phyloP scores from a whole-genome alignment of 2,113 vertebrate genomes.

The Ardeotis arabs region DNA sequence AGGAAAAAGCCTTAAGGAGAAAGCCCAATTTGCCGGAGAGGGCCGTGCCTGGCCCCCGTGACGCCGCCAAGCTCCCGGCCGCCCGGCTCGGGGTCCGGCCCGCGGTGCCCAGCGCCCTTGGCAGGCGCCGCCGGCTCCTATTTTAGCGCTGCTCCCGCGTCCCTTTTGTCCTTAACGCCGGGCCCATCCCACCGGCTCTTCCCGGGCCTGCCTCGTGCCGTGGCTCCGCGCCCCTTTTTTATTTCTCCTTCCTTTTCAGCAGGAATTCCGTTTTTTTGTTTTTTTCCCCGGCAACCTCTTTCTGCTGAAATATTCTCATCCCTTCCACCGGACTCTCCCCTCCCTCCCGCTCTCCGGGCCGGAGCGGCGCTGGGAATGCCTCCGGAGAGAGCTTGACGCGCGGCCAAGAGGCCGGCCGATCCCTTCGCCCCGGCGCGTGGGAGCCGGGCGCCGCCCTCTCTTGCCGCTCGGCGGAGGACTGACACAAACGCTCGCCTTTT shows the following conservation, averaged over 20 bases:
- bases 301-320: conserved; percentile 10
- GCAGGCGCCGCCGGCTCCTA: too few species aligned
- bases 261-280: not conserved
- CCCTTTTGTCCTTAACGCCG: too few species aligned
- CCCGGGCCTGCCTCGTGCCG: too few species aligned
- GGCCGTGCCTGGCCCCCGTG: too few species aligned
- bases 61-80: too few species aligned
- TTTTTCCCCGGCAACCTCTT: not conserved
- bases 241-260: not conserved
- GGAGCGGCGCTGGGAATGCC: not conserved
- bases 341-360: not conserved
- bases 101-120: too few species aligned
- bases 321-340: not conserved
- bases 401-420: conserved; percentile 36
- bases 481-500: not conserved
- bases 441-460: not conserved
- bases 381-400: not conserved
- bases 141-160: too few species aligned
- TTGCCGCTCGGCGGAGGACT: not conserved
- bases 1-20: too few species aligned
- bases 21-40: too few species aligned
- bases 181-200: too few species aligned
- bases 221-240: too few species aligned
- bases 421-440: conserved; percentile 2
- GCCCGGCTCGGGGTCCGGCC: too few species aligned